phyloP scores from a whole-genome alignment of 2,888 invertebrate species.

The Amaurobius ferox region DNA sequence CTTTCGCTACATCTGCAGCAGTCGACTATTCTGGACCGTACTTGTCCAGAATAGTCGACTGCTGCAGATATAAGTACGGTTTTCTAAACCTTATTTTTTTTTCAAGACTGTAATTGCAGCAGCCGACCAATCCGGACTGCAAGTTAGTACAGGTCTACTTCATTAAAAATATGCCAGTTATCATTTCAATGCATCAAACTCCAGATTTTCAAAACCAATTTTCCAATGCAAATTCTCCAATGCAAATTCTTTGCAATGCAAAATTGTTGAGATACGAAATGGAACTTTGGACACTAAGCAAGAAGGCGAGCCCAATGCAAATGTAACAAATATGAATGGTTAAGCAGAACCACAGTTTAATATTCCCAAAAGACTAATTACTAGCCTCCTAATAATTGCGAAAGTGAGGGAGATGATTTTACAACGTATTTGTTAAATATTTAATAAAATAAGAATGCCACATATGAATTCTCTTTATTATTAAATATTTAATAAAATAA shows the following conservation, averaged over 20 bases:
- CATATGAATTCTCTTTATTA: too few relatives aligned
- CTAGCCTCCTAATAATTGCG: conserved; percentile 45
- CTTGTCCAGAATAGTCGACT: too few relatives aligned
- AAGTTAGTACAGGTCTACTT: conserved; percentile 6
- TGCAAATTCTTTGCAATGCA: too few relatives aligned
- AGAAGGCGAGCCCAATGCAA: background rate
- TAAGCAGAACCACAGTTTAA: conserved; percentile 40
- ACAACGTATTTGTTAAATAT: too few relatives aligned
- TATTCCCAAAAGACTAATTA: conserved; percentile 56
- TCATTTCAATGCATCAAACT: background rate
- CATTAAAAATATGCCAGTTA: background rate
- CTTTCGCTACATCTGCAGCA: conserved; percentile 30
- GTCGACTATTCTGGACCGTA: background rate
- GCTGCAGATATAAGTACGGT: too few relatives aligned
- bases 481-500: too few relatives aligned
- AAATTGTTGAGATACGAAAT: background rate
- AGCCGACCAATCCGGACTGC: background rate
- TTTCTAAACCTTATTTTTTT: too few relatives aligned
- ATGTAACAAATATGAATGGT: conserved; percentile 8
- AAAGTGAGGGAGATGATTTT: background rate
- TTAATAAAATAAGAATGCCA: too few relatives aligned
- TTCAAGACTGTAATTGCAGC: background rate
- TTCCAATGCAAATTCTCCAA: conserved; percentile 3
- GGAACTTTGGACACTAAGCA: conserved; percentile 6
- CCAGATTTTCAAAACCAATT: conserved; percentile 27